phyloP scores from a whole-genome alignment of 2,888 invertebrate species.

The Gryllus longicercus region DNA sequence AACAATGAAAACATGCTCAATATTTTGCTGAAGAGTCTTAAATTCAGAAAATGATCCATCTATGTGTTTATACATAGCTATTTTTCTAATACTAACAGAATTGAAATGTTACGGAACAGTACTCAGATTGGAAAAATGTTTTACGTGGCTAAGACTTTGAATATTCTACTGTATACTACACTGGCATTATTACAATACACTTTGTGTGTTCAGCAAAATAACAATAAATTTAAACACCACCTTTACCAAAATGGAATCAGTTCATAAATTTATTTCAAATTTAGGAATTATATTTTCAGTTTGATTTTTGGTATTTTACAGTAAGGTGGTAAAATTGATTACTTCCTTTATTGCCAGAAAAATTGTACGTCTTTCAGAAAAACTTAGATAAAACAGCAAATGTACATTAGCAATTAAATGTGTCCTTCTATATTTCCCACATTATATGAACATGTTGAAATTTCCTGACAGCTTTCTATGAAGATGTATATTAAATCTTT shows the following conservation, averaged over 20 bases:
- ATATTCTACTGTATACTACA: no score
- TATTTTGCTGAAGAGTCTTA: neutral
- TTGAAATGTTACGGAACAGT: neutral
- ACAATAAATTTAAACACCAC: no score
- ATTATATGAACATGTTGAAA: slow-evolving; percentile 8
- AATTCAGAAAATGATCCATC: neutral
- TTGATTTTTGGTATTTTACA: no score
- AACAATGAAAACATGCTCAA: slow-evolving; percentile 4
- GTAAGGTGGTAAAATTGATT: no score
- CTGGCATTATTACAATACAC: no score
- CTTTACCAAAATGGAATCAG: no score
- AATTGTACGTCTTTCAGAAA: no score
- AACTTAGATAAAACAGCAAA: no score
- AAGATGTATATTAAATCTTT: neutral
- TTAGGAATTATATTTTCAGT: no score
- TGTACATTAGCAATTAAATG: neutral
- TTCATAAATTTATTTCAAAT: no score
- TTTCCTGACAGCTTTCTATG: neutral
- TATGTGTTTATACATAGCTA: slow-evolving; percentile 17
- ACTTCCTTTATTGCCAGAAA: no score
- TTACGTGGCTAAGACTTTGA: neutral
- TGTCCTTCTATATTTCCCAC: neutral
- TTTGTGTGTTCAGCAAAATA: no score
- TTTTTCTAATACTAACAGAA: slow-evolving; percentile 3
- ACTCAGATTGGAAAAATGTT: neutral